Percentiles rank a stretch among this genome's conserved stretches.
phyloP scores from a whole-genome alignment of 30 jellyfish, hydroid and myxozoan species.

The Pseudorhiza aurosa region DNA sequence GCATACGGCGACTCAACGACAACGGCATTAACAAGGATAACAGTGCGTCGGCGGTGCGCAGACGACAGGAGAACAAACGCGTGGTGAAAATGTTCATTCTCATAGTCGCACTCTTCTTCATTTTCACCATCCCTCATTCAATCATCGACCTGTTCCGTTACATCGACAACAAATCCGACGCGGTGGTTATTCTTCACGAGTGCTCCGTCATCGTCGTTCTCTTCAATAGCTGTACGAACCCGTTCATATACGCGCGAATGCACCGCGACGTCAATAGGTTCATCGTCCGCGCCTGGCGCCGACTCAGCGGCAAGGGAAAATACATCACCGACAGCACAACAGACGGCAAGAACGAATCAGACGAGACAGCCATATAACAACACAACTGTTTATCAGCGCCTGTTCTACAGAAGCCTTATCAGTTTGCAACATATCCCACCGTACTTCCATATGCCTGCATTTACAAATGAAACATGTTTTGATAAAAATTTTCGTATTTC shows the following conservation, averaged over 20 bases:
- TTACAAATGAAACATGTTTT: neutral
- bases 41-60: conserved; percentile 56
- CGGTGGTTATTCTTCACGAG: conserved; percentile 54
- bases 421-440: neutral
- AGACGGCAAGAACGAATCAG: conserved; percentile 30
- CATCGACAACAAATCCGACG: conserved; percentile 66
- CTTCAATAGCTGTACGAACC: conserved; percentile 72
- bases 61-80: conserved; percentile 51
- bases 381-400: neutral
- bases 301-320: conserved; percentile 45
- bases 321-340: conserved; percentile 40
- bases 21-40: conserved; percentile 27
- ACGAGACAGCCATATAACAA: conserved; percentile 27
- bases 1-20: conserved; percentile 29
- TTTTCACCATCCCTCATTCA: conserved; percentile 70
- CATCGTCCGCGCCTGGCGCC: conserved; percentile 48
- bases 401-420: neutral
- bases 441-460: neutral
- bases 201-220: conserved; percentile 66
- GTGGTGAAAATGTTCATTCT: conserved; percentile 56
- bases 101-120: conserved; percentile 52
- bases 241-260: conserved; percentile 69
- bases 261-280: conserved; percentile 62
- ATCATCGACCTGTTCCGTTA: conserved; percentile 67
- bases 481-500: neutral